These are phyloP conservation scores for Antheraea yamamai DNA, from an alignment of 2,888 invertebrate genomes.

Conservation along the genomic window DNA sequence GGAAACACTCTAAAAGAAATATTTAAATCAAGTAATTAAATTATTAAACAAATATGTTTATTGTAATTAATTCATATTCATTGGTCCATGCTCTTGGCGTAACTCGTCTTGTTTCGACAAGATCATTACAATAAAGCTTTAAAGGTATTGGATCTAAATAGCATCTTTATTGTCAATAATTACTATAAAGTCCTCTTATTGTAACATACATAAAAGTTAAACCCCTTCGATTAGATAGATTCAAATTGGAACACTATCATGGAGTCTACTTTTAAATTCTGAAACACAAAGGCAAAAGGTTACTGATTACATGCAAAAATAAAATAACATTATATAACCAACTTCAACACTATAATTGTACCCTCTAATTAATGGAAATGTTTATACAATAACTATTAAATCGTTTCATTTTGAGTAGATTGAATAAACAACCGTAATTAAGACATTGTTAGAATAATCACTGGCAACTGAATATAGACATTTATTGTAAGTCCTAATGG, in stretches of 20 bases:
- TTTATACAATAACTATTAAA: not conserved
- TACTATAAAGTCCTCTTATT: not conserved
- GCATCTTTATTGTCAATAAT: no score
- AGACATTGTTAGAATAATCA: not conserved
- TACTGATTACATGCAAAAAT: not conserved
- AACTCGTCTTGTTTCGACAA: no score
- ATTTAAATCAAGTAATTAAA: not conserved
- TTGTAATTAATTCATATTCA: not conserved
- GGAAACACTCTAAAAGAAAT: conserved; percentile 42
- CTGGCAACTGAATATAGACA: no score
- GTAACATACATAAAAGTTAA: not conserved
- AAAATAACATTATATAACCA: no score
- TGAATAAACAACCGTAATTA: not conserved
- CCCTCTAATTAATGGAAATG: no score
- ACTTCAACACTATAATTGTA: no score
- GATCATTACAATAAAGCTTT: no score
- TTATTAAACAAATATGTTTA: not conserved
- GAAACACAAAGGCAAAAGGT: not conserved
- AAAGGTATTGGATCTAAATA: no score
- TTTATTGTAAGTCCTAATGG: not conserved
- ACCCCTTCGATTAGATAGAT: not conserved
- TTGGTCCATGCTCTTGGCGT: no score
- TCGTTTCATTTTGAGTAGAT: not conserved
- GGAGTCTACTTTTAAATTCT: not conserved
- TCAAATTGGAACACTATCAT: not conserved